phyloP scores from a whole-genome alignment of 2,888 invertebrate genomes.

The Steinernema scapterisci region DNA sequence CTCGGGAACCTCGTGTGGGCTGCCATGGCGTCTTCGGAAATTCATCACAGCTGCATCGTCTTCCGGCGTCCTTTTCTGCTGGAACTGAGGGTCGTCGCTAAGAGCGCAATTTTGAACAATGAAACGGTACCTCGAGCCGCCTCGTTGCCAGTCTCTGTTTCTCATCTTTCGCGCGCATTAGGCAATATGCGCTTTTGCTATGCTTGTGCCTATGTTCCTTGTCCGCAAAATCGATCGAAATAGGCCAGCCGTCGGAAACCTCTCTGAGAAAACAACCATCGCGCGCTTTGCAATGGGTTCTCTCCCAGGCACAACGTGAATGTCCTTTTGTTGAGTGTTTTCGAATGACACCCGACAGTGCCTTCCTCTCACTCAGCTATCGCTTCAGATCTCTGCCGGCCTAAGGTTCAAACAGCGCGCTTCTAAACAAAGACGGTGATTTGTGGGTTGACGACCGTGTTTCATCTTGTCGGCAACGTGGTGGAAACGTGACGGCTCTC shows the following conservation, averaged over 20 bases:
- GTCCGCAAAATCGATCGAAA: conserved; percentile 12
- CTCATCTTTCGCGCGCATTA: not conserved
- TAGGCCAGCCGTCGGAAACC: conserved; percentile 9
- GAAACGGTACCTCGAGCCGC: not conserved
- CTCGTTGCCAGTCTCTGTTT: not conserved
- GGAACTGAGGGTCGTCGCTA: not conserved
- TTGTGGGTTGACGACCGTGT: not conserved
- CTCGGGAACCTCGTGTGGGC: not conserved
- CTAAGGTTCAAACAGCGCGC: not conserved
- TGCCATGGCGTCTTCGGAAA: not conserved
- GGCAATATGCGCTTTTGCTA: conserved; percentile 1
- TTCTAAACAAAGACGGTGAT: not conserved
- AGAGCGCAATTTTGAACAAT: not conserved
- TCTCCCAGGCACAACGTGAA: not conserved
- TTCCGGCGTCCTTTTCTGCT: not conserved
- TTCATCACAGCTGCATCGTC: conserved; percentile 9
- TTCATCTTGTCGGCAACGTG: conserved; percentile 5
- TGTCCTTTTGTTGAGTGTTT: conserved; percentile 18
- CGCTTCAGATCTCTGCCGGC: not conserved
- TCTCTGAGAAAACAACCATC: conserved; percentile 9
- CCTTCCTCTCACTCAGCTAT: not conserved
- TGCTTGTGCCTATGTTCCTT: conserved; percentile 14
- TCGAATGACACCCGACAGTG: conserved; percentile 14
- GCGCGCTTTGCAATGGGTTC: not conserved
- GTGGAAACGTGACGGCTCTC: not conserved